A percentile compares a stretch with the other conserved stretches of the same genome.
Evolutionary conservation across 2,113 vertebrate genomes (phyloP).

Genomic region (Gila orcuttii): DNA sequence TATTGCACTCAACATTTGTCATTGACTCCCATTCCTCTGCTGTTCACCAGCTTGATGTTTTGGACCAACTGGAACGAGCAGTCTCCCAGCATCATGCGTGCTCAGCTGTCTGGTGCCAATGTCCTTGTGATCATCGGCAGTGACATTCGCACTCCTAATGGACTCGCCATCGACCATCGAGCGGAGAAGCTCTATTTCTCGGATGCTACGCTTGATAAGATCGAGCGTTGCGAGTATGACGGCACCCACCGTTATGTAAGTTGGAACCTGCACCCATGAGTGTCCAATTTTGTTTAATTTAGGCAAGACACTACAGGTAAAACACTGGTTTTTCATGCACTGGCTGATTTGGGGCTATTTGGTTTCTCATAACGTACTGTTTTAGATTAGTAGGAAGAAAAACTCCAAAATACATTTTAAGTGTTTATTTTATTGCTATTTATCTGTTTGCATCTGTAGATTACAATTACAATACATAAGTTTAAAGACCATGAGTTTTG

Average conservation of each 20-base stretch:
- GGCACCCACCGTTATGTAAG: conserved; percentile 90
- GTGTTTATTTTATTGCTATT: too few relatives aligned
- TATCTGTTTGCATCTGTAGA: too few relatives aligned
- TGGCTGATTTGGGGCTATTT: too few relatives aligned
- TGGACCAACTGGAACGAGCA: conserved; percentile 99
- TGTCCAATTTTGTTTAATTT: background rate
- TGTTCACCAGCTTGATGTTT: conserved; percentile 85
- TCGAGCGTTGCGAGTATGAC: conserved; percentile 95
- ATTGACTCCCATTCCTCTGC: background rate
- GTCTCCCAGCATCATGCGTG: conserved; percentile 96
- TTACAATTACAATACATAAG: too few relatives aligned
- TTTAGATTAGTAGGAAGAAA: too few relatives aligned
- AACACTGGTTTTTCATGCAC: too few relatives aligned
- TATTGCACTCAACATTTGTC: background rate
- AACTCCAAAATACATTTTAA: too few relatives aligned
- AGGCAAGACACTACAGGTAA: background rate
- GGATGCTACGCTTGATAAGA: conserved; percentile 96
- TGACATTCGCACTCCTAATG: conserved; percentile 94
- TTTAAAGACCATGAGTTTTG: too few relatives aligned
- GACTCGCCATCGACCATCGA: conserved; percentile 94
- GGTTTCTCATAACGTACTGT: too few relatives aligned
- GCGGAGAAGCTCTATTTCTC: conserved; percentile 98
- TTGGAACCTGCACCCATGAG: conserved; percentile 43
- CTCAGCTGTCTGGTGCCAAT: conserved; percentile 87
- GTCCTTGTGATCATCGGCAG: conserved; percentile 92